Evolutionary conservation across 2,113 vertebrate genomes (phyloP).

Genomic region (Lepisosteus osseus): DNA sequence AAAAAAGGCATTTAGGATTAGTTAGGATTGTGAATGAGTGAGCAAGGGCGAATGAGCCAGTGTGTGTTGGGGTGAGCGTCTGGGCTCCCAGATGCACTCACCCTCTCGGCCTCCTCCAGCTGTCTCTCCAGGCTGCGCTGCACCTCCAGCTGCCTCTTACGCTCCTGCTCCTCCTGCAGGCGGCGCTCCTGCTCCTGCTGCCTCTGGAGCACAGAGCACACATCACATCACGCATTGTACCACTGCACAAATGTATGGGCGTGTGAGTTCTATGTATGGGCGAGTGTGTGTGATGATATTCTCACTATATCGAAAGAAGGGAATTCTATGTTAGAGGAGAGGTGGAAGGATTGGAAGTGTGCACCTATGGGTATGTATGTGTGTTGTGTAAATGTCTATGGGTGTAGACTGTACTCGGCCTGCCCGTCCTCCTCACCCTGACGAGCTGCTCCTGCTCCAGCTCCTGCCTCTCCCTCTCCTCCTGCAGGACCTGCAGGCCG

Average conservation of each 20-base stretch:
- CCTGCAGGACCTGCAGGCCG: slow-evolving; percentile 45
- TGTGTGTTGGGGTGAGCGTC: no score
- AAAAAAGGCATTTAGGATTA: no score
- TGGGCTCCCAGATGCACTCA: slow-evolving; percentile 24
- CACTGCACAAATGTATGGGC: not conserved
- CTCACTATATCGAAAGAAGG: no score
- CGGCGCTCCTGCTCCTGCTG: slow-evolving; percentile 55
- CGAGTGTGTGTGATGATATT: no score
- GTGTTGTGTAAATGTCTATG: no score
- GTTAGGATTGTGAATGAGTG: not conserved
- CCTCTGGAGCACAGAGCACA: slow-evolving; percentile 42
- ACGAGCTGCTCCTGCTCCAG: slow-evolving; percentile 63
- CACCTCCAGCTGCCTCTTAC: slow-evolving; percentile 55
- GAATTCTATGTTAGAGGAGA: no score
- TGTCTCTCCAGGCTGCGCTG: slow-evolving; percentile 66
- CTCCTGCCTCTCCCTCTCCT: slow-evolving; percentile 54
- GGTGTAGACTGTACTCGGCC: not conserved
- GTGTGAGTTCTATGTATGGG: no score
- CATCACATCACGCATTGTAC: not conserved
- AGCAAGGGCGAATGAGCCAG: no score
- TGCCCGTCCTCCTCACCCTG: slow-evolving; percentile 42
- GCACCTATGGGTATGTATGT: no score
- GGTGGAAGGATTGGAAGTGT: no score
- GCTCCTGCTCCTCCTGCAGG: slow-evolving; percentile 55
- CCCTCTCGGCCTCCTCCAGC: slow-evolving; percentile 62